These are phyloP conservation scores for Alligator sinensis DNA, from an alignment of 2,113 vertebrate genomes.

Conservation along the genomic window DNA sequence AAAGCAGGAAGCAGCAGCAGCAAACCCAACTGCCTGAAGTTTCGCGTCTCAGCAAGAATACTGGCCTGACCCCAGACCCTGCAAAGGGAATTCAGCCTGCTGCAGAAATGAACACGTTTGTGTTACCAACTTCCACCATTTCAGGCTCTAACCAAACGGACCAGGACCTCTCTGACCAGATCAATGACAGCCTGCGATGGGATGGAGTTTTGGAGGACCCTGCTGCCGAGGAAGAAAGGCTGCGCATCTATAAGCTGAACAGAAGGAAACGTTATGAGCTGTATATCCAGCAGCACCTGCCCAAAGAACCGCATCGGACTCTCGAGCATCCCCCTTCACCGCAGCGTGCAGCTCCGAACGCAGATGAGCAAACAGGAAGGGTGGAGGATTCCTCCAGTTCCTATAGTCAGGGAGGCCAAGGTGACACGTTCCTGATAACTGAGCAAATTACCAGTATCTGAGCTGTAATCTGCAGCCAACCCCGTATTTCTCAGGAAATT, in stretches of 20 bases:
- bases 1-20: slow-evolving; percentile 29
- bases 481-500: background rate
- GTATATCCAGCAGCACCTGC: slow-evolving; percentile 73
- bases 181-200: slow-evolving; percentile 86
- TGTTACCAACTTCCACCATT: background rate
- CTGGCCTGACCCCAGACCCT: background rate
- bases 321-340: background rate
- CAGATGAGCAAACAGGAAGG: fast-evolving
- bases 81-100: background rate
- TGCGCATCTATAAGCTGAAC: slow-evolving; percentile 81
- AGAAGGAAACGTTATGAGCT: slow-evolving; percentile 83
- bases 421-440: background rate
- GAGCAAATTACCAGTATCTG: fast-evolving
- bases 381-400: background rate
- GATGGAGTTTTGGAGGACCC: slow-evolving; percentile 86
- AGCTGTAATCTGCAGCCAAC: background rate
- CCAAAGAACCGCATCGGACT: background rate
- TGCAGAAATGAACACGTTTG: background rate
- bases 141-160: background rate
- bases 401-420: background rate
- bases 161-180: slow-evolving; percentile 41
- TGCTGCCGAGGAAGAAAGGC: slow-evolving; percentile 83
- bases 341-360: fast-evolving
- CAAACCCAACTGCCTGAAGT: background rate
- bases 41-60: slow-evolving; percentile 25